These are phyloP conservation scores for Numida meleagris DNA, from an alignment of 2,113 vertebrate species.

Conservation along the genomic window DNA sequence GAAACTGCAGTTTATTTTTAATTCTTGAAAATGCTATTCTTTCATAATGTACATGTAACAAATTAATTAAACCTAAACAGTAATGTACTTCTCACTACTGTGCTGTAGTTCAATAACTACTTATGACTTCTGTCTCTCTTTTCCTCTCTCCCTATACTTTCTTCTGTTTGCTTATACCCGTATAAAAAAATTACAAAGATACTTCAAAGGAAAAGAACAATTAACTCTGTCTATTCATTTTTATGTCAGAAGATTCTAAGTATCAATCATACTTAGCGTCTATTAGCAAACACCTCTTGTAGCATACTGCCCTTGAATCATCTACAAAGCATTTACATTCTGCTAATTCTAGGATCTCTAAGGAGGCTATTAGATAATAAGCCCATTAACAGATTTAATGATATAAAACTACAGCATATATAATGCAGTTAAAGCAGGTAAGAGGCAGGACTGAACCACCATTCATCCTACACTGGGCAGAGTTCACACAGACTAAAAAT, in stretches of 20 bases:
- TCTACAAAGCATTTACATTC: not conserved
- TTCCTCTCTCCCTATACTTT: not conserved
- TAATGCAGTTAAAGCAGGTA: not conserved
- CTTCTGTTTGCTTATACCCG: slow-evolving; percentile 24
- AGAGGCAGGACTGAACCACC: not conserved
- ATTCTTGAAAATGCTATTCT: slow-evolving; percentile 7
- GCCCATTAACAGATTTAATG: not conserved
- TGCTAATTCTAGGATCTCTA: not conserved
- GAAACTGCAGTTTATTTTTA: slow-evolving; percentile 23
- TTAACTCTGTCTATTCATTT: not conserved
- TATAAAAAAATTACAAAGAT: not conserved
- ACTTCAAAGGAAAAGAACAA: not conserved
- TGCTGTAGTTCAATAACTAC: not conserved
- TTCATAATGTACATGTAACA: not conserved
- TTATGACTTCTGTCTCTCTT: not conserved
- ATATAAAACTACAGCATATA: not conserved
- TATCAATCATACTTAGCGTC: not conserved
- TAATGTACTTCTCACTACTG: not conserved
- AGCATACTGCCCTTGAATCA: not conserved
- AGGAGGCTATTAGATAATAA: not conserved
- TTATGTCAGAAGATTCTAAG: not conserved
- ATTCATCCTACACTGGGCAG: accelerated
- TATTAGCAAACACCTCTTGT: not conserved
- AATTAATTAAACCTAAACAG: not conserved
- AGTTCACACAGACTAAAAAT: not conserved